Conservation (phyloP, 2,797 vertebrate species). For the Lagorchestes hirsutus region DNA sequence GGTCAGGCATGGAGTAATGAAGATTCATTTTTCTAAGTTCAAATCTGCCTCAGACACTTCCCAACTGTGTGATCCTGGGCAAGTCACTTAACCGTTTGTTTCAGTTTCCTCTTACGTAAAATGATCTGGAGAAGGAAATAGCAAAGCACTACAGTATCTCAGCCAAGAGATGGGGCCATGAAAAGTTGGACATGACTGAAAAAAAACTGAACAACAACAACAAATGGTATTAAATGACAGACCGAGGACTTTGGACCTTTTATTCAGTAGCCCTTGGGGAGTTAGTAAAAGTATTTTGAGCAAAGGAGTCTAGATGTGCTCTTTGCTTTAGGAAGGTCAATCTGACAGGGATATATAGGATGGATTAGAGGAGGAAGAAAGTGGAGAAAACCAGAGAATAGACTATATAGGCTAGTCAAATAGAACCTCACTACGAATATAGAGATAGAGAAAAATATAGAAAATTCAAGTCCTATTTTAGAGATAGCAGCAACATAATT, state of each 20-base stretch:
- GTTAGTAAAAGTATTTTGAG: neutral
- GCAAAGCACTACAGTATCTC: neutral
- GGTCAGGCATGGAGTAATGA: no score
- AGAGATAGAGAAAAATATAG: neutral
- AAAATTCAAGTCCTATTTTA: neutral
- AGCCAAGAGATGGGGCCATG: neutral
- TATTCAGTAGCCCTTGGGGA: neutral
- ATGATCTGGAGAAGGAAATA: neutral
- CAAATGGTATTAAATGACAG: neutral
- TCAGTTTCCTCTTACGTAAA: neutral
- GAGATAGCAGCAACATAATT: neutral
- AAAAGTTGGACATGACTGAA: no score
- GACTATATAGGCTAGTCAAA: neutral
- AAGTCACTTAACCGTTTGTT: neutral
- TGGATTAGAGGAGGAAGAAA: neutral
- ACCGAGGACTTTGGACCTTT: neutral
- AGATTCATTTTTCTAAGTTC: neutral
- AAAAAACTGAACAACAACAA: neutral
- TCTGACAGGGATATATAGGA: neutral
- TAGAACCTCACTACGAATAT: neutral
- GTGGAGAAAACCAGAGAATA: neutral
- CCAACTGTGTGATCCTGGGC: neutral
- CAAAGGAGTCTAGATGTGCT: neutral
- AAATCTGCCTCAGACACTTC: neutral
- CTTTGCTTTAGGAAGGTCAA: neutral